Percentiles rank a stretch among this genome's conserved stretches.
These are phyloP conservation scores for Lasioglossum albipes DNA, from an alignment of 1,140 invertebrate species.

Conservation along the genomic window DNA sequence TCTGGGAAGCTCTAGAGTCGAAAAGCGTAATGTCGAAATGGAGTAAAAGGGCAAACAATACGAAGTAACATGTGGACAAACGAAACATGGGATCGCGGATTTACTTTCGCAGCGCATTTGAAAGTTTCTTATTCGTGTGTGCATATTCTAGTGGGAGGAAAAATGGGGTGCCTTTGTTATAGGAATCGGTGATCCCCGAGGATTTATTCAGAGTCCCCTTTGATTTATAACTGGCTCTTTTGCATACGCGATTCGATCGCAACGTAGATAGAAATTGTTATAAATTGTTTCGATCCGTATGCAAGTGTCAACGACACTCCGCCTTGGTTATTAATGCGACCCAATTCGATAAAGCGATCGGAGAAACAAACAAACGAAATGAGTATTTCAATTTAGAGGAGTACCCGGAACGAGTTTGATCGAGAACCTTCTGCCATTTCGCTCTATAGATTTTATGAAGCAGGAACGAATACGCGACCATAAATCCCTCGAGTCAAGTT, in stretches of 20 bases:
- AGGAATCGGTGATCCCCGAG: no score
- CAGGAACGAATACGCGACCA: constrained; percentile 24
- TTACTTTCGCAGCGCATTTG: no score
- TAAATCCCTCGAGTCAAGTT: constrained; percentile 17
- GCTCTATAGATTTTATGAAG: constrained; percentile 15
- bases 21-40: background rate
- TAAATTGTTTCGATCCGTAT: background rate
- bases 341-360: constrained; percentile 8
- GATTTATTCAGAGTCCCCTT: background rate
- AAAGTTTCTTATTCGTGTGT: no score
- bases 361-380: constrained; percentile 3
- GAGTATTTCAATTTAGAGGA: constrained; percentile 20
- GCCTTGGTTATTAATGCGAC: background rate
- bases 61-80: background rate
- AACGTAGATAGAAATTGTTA: background rate
- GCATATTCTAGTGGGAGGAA: no score
- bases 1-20: background rate
- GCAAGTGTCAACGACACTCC: background rate
- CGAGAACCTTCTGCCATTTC: background rate
- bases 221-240: background rate
- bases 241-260: background rate
- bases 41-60: background rate
- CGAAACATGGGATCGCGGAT: no score
- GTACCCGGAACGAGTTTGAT: background rate
- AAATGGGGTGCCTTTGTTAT: no score